phyloP scores from a whole-genome alignment of 1,140 invertebrate genomes.

The Zaprionus nigranus region DNA sequence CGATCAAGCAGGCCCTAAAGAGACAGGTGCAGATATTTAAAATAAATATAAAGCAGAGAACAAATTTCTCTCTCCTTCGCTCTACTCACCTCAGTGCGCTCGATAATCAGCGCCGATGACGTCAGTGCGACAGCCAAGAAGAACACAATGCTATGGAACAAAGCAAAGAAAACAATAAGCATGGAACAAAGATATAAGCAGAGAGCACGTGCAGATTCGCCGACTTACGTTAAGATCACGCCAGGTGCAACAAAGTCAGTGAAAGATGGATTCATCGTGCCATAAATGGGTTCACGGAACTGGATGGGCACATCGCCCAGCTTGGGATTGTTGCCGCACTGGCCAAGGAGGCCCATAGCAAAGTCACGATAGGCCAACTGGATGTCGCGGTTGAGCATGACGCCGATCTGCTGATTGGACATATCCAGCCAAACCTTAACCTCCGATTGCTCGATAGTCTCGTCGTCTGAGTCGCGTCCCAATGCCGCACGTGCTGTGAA shows the following conservation, averaged over 20 bases:
- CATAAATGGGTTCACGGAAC: conserved; percentile 94
- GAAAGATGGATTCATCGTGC: conserved; percentile 93
- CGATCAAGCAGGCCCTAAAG: conserved; percentile 92
- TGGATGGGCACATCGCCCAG: conserved; percentile 93
- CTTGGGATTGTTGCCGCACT: conserved; percentile 91
- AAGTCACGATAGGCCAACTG: conserved; percentile 92
- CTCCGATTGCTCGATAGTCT: conserved; percentile 92
- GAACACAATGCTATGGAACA: conserved; percentile 92
- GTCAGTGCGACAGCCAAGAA: conserved; percentile 97
- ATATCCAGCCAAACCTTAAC: conserved; percentile 95
- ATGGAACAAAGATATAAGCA: background rate
- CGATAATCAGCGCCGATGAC: conserved; percentile 95
- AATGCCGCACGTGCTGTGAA: conserved; percentile 89
- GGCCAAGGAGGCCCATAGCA: conserved; percentile 88
- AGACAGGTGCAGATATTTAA: background rate
- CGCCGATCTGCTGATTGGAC: conserved; percentile 96
- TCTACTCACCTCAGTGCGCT: conserved; percentile 88
- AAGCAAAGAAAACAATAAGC: conserved; percentile 23
- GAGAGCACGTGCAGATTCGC: background rate
- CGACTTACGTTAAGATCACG: conserved; percentile 94
- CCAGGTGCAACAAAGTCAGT: conserved; percentile 98
- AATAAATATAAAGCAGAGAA: background rate
- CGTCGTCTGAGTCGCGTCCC: conserved; percentile 89
- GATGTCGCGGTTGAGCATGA: conserved; percentile 92
- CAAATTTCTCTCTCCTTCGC: conserved; percentile 12